These are phyloP conservation scores for Lutjanus campechanus DNA, from an alignment of 2,797 vertebrate genomes.

Conservation along the genomic window DNA sequence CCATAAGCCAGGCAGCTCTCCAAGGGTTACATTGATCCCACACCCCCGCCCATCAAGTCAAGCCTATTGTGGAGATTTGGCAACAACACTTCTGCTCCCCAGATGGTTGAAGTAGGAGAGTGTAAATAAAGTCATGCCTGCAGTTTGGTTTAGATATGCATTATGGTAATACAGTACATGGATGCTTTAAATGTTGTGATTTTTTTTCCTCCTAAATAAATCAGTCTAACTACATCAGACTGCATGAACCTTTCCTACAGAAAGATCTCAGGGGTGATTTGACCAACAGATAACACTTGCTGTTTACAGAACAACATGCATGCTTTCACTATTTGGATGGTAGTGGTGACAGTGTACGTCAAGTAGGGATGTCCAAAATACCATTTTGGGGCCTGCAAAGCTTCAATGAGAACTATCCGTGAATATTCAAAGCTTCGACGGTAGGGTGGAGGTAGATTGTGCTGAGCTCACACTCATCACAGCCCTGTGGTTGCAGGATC, in stretches of 20 bases:
- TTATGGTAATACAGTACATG: slow-evolving; percentile 25
- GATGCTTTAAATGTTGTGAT: neutral
- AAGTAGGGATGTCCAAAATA: too few relatives aligned
- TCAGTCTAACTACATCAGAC: neutral
- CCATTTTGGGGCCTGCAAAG: too few relatives aligned
- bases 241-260: neutral
- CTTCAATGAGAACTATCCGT: too few relatives aligned
- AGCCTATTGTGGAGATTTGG: slow-evolving; percentile 63
- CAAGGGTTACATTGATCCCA: slow-evolving; percentile 72
- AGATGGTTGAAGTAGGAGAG: slow-evolving; percentile 49
- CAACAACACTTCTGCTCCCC: slow-evolving; percentile 49
- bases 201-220: slow-evolving; percentile 1
- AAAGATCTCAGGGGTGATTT: neutral
- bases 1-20: slow-evolving; percentile 75
- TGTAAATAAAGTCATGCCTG: slow-evolving; percentile 61
- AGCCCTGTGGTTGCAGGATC: too few relatives aligned
- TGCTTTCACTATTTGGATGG: too few relatives aligned
- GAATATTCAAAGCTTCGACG: too few relatives aligned
- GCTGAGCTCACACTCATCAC: too few relatives aligned
- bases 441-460: too few relatives aligned
- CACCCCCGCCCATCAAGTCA: slow-evolving; percentile 48
- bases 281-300: neutral
- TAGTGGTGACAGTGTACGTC: too few relatives aligned
- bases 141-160: slow-evolving; percentile 48
- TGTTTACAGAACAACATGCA: too few relatives aligned